A percentile compares a stretch with the other conserved stretches of the same genome.
Evolutionary conservation across 2,113 vertebrate genomes (phyloP).

Genomic region (Dascyllus trimaculatus): DNA sequence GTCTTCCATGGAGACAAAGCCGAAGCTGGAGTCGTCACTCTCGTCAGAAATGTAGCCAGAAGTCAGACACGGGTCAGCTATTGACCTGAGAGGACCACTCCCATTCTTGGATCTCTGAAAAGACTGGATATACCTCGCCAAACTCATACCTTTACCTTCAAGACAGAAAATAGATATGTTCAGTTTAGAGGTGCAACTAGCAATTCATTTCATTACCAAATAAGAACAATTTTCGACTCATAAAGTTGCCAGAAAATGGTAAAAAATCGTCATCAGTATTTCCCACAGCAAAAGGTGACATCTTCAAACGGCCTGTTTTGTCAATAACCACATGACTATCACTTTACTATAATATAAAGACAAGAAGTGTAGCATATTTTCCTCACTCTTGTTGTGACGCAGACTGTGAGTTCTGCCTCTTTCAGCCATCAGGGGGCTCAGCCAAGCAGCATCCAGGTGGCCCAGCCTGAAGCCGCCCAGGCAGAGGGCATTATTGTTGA

Average conservation of each 20-base stretch:
- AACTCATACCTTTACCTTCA: slow-evolving; percentile 85
- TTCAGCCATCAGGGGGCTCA: slow-evolving; percentile 90
- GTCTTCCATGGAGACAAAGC: slow-evolving; percentile 83
- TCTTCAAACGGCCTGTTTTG: neutral
- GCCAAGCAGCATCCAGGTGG: slow-evolving; percentile 91
- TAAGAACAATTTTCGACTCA: no score
- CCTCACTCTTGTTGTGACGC: slow-evolving; percentile 80
- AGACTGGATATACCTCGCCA: slow-evolving; percentile 89
- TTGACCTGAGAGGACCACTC: slow-evolving; percentile 63
- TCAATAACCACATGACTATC: neutral
- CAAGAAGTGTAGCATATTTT: neutral
- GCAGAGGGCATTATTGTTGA: slow-evolving; percentile 91
- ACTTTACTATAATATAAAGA: neutral
- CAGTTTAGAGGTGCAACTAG: neutral
- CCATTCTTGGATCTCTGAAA: slow-evolving; percentile 84
- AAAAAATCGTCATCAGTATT: neutral
- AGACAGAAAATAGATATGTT: slow-evolving; percentile 17
- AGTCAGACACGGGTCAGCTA: slow-evolving; percentile 76
- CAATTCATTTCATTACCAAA: no score
- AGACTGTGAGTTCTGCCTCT: slow-evolving; percentile 72
- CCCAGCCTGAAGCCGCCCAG: slow-evolving; percentile 93
- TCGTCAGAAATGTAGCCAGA: slow-evolving; percentile 87
- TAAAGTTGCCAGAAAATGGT: neutral
- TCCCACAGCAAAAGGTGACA: no score
- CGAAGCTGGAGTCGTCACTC: slow-evolving; percentile 86